These are phyloP conservation scores for Calameuta idolon DNA, from an alignment of 2,888 invertebrate species.

Conservation along the genomic window DNA sequence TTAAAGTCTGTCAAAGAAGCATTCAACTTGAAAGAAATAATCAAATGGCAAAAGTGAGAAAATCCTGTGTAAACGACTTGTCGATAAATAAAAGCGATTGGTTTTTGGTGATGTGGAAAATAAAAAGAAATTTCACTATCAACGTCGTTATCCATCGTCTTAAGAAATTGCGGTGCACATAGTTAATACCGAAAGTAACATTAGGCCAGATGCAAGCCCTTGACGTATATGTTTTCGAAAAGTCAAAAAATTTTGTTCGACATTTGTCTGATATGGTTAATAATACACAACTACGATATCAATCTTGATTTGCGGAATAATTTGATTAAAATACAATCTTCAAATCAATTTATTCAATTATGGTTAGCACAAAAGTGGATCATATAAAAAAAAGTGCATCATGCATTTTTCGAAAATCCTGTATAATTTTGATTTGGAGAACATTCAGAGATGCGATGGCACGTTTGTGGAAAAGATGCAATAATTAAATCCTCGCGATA, in stretches of 20 bases:
- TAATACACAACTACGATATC: constrained; percentile 17
- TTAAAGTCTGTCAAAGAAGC: too few species aligned
- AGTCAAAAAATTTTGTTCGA: constrained; percentile 27
- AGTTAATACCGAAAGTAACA: constrained; percentile 13
- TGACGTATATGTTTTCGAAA: constrained; percentile 24
- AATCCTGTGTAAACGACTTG: too few species aligned
- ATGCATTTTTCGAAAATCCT: constrained; percentile 1
- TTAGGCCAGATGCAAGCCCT: constrained; percentile 22
- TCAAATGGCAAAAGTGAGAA: too few species aligned
- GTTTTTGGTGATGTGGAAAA: too few species aligned
- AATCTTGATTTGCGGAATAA: constrained; percentile 29
- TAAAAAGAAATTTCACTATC: too few species aligned
- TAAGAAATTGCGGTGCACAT: not conserved
- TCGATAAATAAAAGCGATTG: too few species aligned
- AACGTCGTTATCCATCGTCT: too few species aligned
- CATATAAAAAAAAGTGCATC: constrained; percentile 20
- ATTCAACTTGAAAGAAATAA: too few species aligned
- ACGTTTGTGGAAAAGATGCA: constrained; percentile 13
- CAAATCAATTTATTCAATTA: constrained; percentile 25
- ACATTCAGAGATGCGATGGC: constrained; percentile 9
- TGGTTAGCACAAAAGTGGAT: constrained; percentile 27
- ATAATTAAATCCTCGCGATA: constrained; percentile 25
- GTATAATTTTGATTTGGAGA: too few species aligned
- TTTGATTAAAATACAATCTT: constrained; percentile 24
- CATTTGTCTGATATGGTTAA: constrained; percentile 26